These are phyloP conservation scores for Alloplasta piceator DNA, from an alignment of 2,888 invertebrate genomes.

Conservation along the genomic window DNA sequence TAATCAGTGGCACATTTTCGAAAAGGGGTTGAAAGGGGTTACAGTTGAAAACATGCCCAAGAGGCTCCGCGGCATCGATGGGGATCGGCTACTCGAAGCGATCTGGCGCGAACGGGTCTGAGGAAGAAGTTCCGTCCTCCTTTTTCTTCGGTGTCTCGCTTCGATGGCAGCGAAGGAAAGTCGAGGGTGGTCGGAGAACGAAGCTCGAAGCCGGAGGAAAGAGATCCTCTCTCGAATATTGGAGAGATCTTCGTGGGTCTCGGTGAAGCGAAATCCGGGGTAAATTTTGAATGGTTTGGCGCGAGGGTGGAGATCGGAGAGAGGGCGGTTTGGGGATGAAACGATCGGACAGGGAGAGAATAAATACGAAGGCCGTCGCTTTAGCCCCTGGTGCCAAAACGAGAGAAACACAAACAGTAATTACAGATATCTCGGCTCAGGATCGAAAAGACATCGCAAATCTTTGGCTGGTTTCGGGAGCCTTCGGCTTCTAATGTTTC, in stretches of 20 bases:
- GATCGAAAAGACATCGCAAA: slow-evolving; percentile 83
- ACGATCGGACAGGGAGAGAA: slow-evolving; percentile 70
- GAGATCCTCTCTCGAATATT: too few species aligned
- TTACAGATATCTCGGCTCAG: slow-evolving; percentile 82
- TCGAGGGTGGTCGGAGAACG: neutral
- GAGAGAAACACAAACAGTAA: slow-evolving; percentile 84
- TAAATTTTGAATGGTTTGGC: slow-evolving; percentile 53
- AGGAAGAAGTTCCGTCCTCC: slow-evolving; percentile 49
- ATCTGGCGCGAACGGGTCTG: slow-evolving; percentile 34
- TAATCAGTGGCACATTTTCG: slow-evolving; percentile 55
- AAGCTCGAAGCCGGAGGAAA: slow-evolving; percentile 7
- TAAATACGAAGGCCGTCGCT: slow-evolving; percentile 74
- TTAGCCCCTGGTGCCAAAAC: slow-evolving; percentile 68
- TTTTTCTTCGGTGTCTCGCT: slow-evolving; percentile 50
- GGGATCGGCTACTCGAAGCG: slow-evolving; percentile 67
- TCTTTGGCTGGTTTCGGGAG: slow-evolving; percentile 82
- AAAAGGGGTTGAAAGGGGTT: slow-evolving; percentile 54
- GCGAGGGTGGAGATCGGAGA: slow-evolving; percentile 73
- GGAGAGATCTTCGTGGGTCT: slow-evolving; percentile 40
- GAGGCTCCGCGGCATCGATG: slow-evolving; percentile 43
- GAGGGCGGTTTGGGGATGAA: slow-evolving; percentile 63
- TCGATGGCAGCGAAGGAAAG: too few species aligned
- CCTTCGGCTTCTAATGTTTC: slow-evolving; percentile 72
- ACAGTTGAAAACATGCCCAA: slow-evolving; percentile 43
- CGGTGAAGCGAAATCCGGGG: slow-evolving; percentile 38